Conservation (phyloP, 92 coral and sea anemone species). For the Galaxea fascicularis region DNA sequence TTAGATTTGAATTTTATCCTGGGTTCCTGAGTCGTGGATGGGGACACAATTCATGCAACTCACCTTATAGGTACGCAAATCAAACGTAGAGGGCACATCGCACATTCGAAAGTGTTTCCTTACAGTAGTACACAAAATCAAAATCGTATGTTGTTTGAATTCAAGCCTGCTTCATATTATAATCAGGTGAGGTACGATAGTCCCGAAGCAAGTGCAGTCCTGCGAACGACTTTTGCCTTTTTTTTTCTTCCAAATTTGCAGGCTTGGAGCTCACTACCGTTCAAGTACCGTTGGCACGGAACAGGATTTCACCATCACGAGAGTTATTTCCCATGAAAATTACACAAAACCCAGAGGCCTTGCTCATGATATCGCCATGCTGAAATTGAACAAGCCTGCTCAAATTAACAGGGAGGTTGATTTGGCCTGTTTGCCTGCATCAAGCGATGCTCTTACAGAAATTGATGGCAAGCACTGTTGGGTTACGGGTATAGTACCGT, state of each 20-base stretch:
- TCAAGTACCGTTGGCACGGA: conserved; percentile 43
- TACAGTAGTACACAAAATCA: no score
- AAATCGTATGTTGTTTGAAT: no score
- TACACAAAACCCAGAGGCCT: conserved; percentile 58
- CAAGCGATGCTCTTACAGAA: conserved; percentile 17
- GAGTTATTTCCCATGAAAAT: conserved; percentile 57
- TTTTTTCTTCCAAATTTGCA: neutral
- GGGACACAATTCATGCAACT: no score
- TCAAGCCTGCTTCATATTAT: no score
- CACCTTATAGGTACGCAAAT: no score
- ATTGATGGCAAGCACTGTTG: conserved; percentile 58
- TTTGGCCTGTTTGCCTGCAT: conserved; percentile 45
- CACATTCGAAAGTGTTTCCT: no score
- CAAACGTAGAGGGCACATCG: no score
- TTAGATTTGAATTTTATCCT: no score
- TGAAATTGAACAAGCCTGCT: conserved; percentile 44
- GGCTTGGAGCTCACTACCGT: conserved; percentile 76
- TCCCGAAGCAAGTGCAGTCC: no score
- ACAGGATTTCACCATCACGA: conserved; percentile 56
- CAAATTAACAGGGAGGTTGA: conserved; percentile 26
- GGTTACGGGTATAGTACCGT: conserved; percentile 54
- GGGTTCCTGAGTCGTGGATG: no score
- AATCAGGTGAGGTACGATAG: no score
- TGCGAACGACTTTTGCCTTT: no score
- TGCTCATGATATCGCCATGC: conserved; percentile 67